Base-by-base conservation (phyloP, 2,113 vertebrate genomes). In the Scatophagus argus region DNA sequence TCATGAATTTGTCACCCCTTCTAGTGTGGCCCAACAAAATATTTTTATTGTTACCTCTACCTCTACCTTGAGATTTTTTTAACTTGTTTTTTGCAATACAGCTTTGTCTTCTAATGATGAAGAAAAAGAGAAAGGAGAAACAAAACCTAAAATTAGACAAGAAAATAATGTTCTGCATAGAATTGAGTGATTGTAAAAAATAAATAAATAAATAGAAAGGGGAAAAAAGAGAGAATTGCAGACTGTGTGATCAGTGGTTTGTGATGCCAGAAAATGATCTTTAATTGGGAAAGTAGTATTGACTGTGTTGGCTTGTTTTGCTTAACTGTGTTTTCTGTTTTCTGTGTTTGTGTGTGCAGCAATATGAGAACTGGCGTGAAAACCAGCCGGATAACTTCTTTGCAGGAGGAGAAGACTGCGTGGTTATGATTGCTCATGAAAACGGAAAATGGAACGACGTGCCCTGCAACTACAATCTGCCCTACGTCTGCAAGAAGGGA, bases 361-460 rank as follows among this genome's bases (percentile, higher is more conserved):
- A 98, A 98, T 99, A 97, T 3, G 97, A 99, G 91, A 99, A 98
- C 92, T 99, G 98, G 98, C 84, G 96, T n/a, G 96, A 97, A 88
- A 97, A 98, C 86, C 98, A 99, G 78, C 98, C 98, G 0, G 98
- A 99, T 91, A 99, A 98, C 83, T 99, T 99, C 94, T 99, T 99
- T 4, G 96, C 97, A 25, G 97, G 97, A 0, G 97, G 98, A 2
- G 98, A 99, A 85, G 98, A 99, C 90, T 99, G 98, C 1, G 97
- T 99, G 90, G 98, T 99, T 52, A 96, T 97, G 94, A 97, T 99
- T 74, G 96, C 97, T 2, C 98, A 98, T 3, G 97, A 98, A 92
- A 96, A 96, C 0, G 96, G 97, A 61, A 98, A 96, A 83, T 99
- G 98, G 98, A 99, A 98, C 0, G 98, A 99, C 0, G 98, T 99